phyloP scores from a whole-genome alignment of 1,140 invertebrate species.

The Notospermus geniculatus region DNA sequence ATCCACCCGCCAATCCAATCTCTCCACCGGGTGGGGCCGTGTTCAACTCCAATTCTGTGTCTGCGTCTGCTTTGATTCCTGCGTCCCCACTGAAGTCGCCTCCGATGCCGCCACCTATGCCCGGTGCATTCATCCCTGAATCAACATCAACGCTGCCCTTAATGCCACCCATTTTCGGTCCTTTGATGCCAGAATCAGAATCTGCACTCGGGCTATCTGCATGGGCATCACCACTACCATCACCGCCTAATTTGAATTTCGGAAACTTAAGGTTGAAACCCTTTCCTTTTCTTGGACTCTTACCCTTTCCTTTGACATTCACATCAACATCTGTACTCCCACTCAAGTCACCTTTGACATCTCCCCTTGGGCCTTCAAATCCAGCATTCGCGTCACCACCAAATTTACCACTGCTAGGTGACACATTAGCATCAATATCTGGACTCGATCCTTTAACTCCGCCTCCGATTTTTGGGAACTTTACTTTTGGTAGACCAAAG shows the following conservation, averaged over 20 bases:
- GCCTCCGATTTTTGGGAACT: too few species aligned
- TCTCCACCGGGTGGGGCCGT: too few species aligned
- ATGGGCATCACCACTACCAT: too few species aligned
- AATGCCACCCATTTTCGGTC: background rate
- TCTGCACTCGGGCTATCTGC: background rate
- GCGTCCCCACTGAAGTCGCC: background rate
- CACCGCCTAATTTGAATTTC: background rate
- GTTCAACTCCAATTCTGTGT: too few species aligned
- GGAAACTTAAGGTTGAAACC: conserved; percentile 4
- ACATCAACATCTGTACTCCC: background rate
- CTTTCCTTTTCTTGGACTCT: conserved; percentile 1
- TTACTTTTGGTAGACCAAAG: too few species aligned
- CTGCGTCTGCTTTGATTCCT: too few species aligned
- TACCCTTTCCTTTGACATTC: background rate
- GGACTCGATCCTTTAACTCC: too few species aligned
- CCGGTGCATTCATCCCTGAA: background rate
- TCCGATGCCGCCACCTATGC: background rate
- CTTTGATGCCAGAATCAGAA: background rate
- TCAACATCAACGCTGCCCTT: conserved; percentile 1
- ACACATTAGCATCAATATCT: too few species aligned
- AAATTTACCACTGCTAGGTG: too few species aligned
- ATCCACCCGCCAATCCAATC: too few species aligned
- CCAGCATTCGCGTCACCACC: background rate
- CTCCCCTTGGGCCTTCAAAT: background rate
- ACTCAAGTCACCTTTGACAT: background rate